phyloP scores from a whole-genome alignment of 2,113 vertebrate genomes.

The Odontesthes bonariensis region DNA sequence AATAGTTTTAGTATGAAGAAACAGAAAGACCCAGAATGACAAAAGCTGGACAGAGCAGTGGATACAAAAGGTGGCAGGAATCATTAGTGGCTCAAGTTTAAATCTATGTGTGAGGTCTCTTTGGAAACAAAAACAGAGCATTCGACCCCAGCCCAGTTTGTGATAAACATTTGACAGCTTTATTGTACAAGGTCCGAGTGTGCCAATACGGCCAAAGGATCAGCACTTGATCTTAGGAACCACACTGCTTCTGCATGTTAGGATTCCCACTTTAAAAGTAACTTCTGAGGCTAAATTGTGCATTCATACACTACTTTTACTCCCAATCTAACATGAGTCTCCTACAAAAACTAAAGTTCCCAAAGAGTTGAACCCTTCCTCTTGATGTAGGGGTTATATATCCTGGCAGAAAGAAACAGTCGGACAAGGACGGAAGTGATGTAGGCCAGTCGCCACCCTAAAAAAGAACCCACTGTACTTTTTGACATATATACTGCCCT shows the following conservation, averaged over 20 bases:
- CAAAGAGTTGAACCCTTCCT: slow-evolving; percentile 29
- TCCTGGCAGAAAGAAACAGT: slow-evolving; percentile 39
- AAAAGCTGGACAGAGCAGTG: not conserved
- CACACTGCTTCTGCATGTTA: not conserved
- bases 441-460: slow-evolving; percentile 74
- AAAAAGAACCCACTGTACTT: slow-evolving; percentile 68
- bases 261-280: slow-evolving; percentile 1
- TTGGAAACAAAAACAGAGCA: slow-evolving; percentile 37
- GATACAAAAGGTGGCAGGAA: slow-evolving; percentile 14
- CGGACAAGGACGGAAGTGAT: slow-evolving; percentile 69
- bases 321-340: not conserved
- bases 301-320: not conserved
- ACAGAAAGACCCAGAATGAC: slow-evolving; percentile 8
- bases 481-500: slow-evolving; percentile 73
- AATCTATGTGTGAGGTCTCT: slow-evolving; percentile 30
- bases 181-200: slow-evolving; percentile 14
- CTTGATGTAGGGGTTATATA: slow-evolving; percentile 52
- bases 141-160: slow-evolving; percentile 10
- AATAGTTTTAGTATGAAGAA: slow-evolving; percentile 16
- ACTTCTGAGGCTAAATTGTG: not conserved
- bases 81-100: slow-evolving; percentile 28
- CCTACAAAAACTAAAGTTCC: not conserved
- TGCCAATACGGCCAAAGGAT: not conserved
- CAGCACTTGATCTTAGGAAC: not conserved
- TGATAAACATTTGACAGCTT: slow-evolving; percentile 19